Evolutionary conservation across 2,888 invertebrate genomes (phyloP).

Genomic region (Hybos culiciformis): DNA sequence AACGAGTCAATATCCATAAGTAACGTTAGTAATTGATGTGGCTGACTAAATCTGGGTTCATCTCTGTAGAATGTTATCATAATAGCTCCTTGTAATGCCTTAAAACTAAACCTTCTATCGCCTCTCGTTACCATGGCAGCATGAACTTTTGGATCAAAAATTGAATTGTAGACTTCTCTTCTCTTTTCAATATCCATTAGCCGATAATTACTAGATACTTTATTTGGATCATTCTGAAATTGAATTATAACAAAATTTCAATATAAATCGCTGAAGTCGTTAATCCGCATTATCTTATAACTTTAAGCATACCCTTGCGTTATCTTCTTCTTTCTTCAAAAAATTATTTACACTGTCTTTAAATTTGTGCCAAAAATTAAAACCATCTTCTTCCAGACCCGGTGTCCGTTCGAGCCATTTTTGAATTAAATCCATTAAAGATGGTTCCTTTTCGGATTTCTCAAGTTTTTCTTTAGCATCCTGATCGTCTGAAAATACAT

Average conservation of each 20-base stretch:
- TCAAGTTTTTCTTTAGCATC: slow-evolving; percentile 42
- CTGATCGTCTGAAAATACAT: slow-evolving; percentile 67
- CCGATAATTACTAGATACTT: slow-evolving; percentile 48
- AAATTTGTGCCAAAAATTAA: slow-evolving; percentile 93
- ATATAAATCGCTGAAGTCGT: background rate
- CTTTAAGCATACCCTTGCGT: slow-evolving; percentile 36
- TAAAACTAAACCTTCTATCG: slow-evolving; percentile 60
- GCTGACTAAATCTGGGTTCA: slow-evolving; percentile 94
- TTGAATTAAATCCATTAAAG: slow-evolving; percentile 73
- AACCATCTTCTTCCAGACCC: slow-evolving; percentile 68
- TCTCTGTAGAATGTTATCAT: slow-evolving; percentile 96
- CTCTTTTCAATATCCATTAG: slow-evolving; percentile 64
- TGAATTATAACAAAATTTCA: slow-evolving; percentile 5
- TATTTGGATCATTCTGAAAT: slow-evolving; percentile 46
- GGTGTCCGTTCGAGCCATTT: slow-evolving; percentile 92
- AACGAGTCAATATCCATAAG: slow-evolving; percentile 97
- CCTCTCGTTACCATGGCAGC: slow-evolving; percentile 72
- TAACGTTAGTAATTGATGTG: slow-evolving; percentile 84
- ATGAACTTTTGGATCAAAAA: slow-evolving; percentile 76
- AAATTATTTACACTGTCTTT: slow-evolving; percentile 56
- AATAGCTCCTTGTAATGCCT: slow-evolving; percentile 90
- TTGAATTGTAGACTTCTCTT: slow-evolving; percentile 73
- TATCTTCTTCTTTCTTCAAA: slow-evolving; percentile 51
- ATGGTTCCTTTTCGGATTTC: slow-evolving; percentile 72
- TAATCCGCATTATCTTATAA: background rate